phyloP scores from a whole-genome alignment of 30 jellyfish, hydroid and myxozoan genomes.

The Aurelia aurita region DNA sequence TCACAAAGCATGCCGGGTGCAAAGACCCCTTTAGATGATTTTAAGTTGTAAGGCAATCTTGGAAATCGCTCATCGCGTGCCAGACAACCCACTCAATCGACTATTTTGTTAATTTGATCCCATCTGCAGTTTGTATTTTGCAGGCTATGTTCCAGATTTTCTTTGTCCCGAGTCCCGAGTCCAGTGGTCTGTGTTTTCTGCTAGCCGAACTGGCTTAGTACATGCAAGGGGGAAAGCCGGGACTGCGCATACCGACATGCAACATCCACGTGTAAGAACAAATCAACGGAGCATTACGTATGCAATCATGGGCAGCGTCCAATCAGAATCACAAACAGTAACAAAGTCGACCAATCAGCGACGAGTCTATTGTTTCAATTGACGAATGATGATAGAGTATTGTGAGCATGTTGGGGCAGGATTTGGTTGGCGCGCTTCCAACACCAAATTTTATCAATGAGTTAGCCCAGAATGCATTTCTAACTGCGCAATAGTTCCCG shows the following conservation, averaged over 20 bases:
- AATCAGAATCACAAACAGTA: not conserved
- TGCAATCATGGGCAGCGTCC: constrained; percentile 12
- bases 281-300: not conserved
- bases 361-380: constrained; percentile 20
- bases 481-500: constrained; percentile 68
- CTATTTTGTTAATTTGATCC: no score
- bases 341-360: not conserved
- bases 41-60: no score
- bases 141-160: no score
- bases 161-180: no score
- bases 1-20: no score
- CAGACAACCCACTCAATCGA: no score
- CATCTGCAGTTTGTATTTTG: no score
- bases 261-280: constrained; percentile 43
- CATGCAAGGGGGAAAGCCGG: not conserved
- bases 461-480: constrained; percentile 58
- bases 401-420: constrained; percentile 58
- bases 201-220: no score
- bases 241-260: constrained; percentile 20
- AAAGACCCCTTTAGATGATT: no score
- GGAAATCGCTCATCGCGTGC: no score
- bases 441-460: constrained; percentile 53
- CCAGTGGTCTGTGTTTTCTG: no score
- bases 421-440: constrained; percentile 45
- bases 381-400: constrained; percentile 19